Evolutionary conservation across 2,797 vertebrate genomes (phyloP), one percentile per base, ranked within the genome.

Genomic region (Jordanella pulchra): DNA sequence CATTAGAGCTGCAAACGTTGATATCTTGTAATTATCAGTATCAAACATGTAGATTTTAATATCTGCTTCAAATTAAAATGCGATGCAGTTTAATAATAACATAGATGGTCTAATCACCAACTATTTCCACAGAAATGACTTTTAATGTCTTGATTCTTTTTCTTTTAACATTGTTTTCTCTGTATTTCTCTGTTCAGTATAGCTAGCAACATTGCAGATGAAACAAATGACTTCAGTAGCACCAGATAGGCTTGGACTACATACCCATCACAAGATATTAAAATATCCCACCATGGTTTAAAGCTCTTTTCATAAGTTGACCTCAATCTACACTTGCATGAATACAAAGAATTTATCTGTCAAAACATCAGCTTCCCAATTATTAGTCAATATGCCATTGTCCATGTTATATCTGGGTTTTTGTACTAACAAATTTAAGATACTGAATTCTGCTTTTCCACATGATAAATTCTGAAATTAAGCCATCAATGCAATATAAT

Each of bases 161-260:
- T 25, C 23, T 77, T 78, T 77, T 48, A 28, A 64, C 56, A 39
- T 58, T 50, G 28, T 80, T 83, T 83, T 73, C 75, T 85, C 82
- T 82, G 82, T 69, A 75, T 76, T 78, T 83, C 66, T 77, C 84
- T 86, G 86, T 89, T 89, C 84, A 87, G 90, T 90, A 89, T 93
- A 91, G 47, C 47, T 3, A 48, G 47, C 47, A 48, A 48, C 47
- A 48, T 15, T 21, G 17, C 47, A 17, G 47, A 48, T 17, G 5
- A 15, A 48, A 48, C 47, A 48, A 48, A 5, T 48, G 47, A 48
- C 47, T 89, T 93, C 90, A 92, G 86, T 89, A 89, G 87, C 47
- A 48, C 14, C 47, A 45, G 4, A 13, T 45, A 45, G 13, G 44
- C 44, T 45, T 13, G 44, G 13, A 45, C 2, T 45, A 45, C 12